phyloP scores from a whole-genome alignment of 2,113 vertebrate species.

The Syrmaticus mikado region DNA sequence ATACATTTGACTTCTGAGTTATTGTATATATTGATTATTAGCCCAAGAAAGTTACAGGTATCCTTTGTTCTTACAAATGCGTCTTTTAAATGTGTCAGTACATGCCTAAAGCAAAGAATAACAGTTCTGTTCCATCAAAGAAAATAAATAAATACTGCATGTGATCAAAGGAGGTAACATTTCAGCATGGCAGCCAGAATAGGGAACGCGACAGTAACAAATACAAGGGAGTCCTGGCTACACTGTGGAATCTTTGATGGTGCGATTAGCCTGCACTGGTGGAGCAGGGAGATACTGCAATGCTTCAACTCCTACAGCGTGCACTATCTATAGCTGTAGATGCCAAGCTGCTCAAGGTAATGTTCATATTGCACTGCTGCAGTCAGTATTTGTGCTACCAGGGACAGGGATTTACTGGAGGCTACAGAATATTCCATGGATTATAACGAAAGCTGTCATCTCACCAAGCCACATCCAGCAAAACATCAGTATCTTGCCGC shows the following conservation, averaged over 20 bases:
- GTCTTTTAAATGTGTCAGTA: conserved; percentile 24
- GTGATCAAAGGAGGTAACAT: neutral
- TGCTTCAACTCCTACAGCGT: neutral
- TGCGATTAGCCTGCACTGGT: conserved; percentile 10
- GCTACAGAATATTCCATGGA: conserved; percentile 4
- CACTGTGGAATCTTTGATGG: neutral
- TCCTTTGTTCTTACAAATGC: neutral
- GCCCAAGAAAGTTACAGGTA: neutral
- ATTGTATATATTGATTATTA: neutral
- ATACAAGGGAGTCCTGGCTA: neutral
- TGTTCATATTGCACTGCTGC: neutral
- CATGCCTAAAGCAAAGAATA: neutral
- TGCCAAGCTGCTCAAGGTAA: conserved; percentile 29
- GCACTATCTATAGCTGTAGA: neutral
- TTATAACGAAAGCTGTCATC: conserved; percentile 64
- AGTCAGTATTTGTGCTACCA: conserved; percentile 30
- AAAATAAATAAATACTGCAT: conserved; percentile 35
- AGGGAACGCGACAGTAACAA: neutral
- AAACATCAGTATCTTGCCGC: conserved; percentile 61
- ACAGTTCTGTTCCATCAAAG: neutral
- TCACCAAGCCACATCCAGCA: conserved; percentile 56
- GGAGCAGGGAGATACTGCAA: conserved; percentile 10
- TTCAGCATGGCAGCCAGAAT: neutral
- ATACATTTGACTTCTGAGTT: neutral
- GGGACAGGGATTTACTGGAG: conserved; percentile 64